These are phyloP conservation scores for Phoronis australis DNA, from an alignment of 2,888 invertebrate genomes.

Conservation along the genomic window DNA sequence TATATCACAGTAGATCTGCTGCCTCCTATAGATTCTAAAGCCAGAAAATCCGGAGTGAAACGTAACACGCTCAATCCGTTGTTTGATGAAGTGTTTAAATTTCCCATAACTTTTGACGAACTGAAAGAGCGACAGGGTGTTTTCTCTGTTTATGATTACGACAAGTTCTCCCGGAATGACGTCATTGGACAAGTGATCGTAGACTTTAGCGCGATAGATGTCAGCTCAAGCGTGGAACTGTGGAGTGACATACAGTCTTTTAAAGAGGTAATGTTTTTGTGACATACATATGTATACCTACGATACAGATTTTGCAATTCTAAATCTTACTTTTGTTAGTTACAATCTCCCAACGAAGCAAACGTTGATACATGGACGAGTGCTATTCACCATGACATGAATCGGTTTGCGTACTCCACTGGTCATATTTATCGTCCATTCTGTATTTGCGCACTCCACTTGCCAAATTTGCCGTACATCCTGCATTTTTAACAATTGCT, in stretches of 20 bases:
- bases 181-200: constrained; percentile 80
- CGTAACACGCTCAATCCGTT: constrained; percentile 79
- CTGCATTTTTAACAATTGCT: no score
- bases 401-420: no score
- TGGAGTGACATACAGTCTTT: constrained; percentile 83
- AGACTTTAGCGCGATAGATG: constrained; percentile 71
- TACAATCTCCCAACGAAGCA: no score
- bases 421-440: no score
- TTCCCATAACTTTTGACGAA: constrained; percentile 84
- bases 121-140: constrained; percentile 68
- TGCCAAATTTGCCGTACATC: no score
- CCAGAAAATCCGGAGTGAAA: constrained; percentile 78
- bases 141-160: constrained; percentile 64
- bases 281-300: no score
- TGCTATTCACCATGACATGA: no score
- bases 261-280: constrained; percentile 60
- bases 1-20: constrained; percentile 73
- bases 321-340: no score
- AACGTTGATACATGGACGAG: no score
- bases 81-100: constrained; percentile 88
- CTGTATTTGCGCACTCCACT: no score
- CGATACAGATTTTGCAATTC: no score
- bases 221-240: constrained; percentile 72
- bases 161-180: constrained; percentile 79
- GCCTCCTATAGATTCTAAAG: constrained; percentile 80